These are phyloP conservation scores for Gymnocheta viridis DNA, from an alignment of 2,888 invertebrate species.

Conservation along the genomic window DNA sequence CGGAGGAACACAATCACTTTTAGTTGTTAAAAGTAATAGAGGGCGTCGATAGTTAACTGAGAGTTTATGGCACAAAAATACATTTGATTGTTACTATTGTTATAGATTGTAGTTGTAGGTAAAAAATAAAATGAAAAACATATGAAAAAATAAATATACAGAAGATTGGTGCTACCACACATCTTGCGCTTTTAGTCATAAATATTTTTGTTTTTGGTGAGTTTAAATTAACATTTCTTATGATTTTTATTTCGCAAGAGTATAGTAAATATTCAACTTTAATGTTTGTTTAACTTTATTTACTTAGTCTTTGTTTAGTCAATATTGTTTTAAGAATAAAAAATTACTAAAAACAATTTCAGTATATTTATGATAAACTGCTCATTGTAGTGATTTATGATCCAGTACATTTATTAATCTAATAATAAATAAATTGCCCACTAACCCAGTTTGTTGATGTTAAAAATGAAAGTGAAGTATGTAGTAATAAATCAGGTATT, in stretches of 20 bases:
- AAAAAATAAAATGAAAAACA: neutral
- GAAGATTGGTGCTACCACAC: neutral
- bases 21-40: constrained; percentile 34
- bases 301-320: neutral
- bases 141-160: neutral
- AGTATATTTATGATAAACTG: neutral
- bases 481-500: no score
- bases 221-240: constrained; percentile 7
- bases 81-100: constrained; percentile 38
- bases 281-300: neutral
- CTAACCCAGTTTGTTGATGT: no score
- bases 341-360: neutral
- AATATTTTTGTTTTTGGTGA: neutral
- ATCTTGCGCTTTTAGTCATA: constrained; percentile 17
- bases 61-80: constrained; percentile 22
- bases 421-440: no score
- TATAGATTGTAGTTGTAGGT: neutral
- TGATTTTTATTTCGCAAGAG: neutral
- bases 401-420: neutral
- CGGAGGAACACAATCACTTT: neutral
- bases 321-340: neutral
- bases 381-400: neutral
- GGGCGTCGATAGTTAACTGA: constrained; percentile 14
- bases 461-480: no score
- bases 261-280: constrained; percentile 3